phyloP scores from a whole-genome alignment of 35 echinoderm and acorn worm genomes.

The Ophioderma brevispina region DNA sequence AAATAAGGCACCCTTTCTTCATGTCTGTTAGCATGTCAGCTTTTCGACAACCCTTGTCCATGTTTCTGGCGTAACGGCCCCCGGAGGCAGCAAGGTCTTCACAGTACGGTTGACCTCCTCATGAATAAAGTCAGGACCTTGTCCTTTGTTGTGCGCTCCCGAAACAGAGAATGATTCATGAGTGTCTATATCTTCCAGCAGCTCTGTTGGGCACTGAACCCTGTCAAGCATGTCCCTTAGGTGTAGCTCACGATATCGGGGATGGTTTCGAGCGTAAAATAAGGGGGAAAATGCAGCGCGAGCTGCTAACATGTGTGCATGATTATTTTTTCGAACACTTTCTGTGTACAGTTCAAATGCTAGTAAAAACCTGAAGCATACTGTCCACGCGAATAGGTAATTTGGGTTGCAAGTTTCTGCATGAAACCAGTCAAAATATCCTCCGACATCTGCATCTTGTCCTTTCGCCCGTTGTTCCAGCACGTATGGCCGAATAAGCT shows the following conservation, averaged over 20 bases:
- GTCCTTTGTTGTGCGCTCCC: not conserved
- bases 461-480: no score
- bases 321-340: not conserved
- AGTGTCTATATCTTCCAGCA: not conserved
- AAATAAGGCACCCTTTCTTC: not conserved
- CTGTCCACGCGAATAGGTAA: not conserved
- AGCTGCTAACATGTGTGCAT: not conserved
- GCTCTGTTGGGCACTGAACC: not conserved
- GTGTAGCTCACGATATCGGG: not conserved
- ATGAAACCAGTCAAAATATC: not conserved
- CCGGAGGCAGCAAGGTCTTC: not conserved
- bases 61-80: not conserved
- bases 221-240: not conserved
- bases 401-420: not conserved
- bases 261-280: not conserved
- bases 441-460: not conserved
- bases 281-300: not conserved
- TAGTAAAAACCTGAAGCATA: not conserved
- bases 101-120: not conserved
- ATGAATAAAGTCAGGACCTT: constrained; percentile 12
- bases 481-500: no score
- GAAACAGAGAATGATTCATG: not conserved
- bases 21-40: not conserved
- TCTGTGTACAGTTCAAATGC: not conserved
- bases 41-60: constrained; percentile 4